A percentile compares a stretch with the other conserved stretches of the same genome.
Conservation (phyloP, 1,140 invertebrate genomes). For the Cephus cinctus region DNA sequence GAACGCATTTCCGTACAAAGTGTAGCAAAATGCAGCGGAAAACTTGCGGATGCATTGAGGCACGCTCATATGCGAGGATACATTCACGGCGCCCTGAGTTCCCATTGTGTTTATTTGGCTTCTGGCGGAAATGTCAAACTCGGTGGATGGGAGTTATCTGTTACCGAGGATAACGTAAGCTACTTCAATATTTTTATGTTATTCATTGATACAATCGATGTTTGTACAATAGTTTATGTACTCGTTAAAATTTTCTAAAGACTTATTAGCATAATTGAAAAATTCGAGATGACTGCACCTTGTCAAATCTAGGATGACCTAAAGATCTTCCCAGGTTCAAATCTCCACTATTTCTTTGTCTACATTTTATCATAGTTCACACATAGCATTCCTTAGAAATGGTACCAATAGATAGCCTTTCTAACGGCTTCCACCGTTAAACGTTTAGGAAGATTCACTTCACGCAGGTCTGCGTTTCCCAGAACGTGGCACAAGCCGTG, state of each 20-base stretch:
- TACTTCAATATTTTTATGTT: neutral
- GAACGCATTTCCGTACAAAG: conserved; percentile 33
- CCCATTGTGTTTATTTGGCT: conserved; percentile 39
- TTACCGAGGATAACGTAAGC: conserved; percentile 26
- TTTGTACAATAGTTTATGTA: too few relatives aligned
- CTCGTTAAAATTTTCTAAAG: too few relatives aligned
- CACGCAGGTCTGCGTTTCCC: neutral
- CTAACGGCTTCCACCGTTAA: too few relatives aligned
- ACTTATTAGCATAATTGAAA: neutral
- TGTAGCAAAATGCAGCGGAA: conserved; percentile 29
- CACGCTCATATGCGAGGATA: conserved; percentile 39
- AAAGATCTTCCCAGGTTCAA: too few relatives aligned
- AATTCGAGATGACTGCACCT: too few relatives aligned
- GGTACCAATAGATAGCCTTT: too few relatives aligned
- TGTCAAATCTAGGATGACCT: too few relatives aligned
- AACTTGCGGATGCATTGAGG: conserved; percentile 34
- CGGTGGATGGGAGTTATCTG: conserved; percentile 43
- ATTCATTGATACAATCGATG: too few relatives aligned
- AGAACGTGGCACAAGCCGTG: neutral
- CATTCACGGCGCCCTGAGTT: conserved; percentile 36
- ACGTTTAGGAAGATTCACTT: neutral
- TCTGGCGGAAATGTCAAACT: conserved; percentile 34
- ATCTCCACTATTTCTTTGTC: too few relatives aligned
- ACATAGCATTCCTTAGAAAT: too few relatives aligned
- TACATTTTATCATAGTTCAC: too few relatives aligned